These are phyloP conservation scores for Tyrophagus putrescentiae DNA, from an alignment of 1,140 invertebrate species.

Conservation along the genomic window DNA sequence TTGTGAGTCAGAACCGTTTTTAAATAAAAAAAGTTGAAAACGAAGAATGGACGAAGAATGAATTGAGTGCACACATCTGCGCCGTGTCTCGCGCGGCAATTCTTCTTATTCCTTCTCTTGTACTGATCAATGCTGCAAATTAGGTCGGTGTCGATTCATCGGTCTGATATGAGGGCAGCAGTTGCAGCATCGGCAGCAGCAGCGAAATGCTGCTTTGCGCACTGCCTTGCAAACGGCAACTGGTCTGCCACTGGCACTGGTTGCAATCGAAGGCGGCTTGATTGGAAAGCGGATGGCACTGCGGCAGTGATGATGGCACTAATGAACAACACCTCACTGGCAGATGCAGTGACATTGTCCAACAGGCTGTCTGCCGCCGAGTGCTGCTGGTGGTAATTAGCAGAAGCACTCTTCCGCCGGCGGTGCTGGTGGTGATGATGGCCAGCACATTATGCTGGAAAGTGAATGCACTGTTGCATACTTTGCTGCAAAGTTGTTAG, in stretches of 20 bases:
- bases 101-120: no score
- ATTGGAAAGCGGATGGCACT: background rate
- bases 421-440: no score
- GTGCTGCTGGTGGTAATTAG: no score
- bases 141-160: background rate
- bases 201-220: no score
- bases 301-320: background rate
- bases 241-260: no score
- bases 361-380: conserved; percentile 1
- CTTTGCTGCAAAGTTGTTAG: no score
- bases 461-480: no score
- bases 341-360: background rate
- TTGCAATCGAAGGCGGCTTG: background rate
- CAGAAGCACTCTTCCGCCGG: no score
- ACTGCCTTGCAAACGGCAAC: no score
- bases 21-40: background rate
- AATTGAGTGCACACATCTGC: no score
- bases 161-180: background rate
- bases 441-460: no score
- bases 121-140: background rate
- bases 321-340: background rate
- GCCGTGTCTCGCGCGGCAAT: no score
- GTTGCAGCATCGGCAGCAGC: background rate
- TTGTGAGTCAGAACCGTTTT: background rate
- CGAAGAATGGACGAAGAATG: background rate